These are phyloP conservation scores for Halichoeres trimaculatus DNA, from an alignment of 2,113 vertebrate genomes.

Conservation along the genomic window DNA sequence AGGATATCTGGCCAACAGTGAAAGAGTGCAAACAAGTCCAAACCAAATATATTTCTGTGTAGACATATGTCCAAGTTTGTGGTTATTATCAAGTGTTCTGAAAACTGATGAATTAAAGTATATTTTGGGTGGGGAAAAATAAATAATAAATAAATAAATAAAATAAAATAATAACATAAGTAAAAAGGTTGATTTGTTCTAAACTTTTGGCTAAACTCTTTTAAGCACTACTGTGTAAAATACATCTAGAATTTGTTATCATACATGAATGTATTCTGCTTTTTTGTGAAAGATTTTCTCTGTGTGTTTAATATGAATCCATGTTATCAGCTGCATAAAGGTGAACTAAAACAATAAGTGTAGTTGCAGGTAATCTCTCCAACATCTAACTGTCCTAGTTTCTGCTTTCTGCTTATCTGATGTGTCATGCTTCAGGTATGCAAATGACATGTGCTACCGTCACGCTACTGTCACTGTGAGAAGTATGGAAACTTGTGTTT, in stretches of 20 bases:
- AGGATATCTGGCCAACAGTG: no score
- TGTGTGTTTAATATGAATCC: background rate
- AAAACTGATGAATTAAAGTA: no score
- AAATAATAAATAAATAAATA: no score
- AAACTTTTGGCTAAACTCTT: no score
- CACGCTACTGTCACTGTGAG: background rate
- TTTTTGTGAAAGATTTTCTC: no score
- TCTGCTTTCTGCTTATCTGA: background rate
- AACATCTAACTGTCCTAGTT: slow-evolving; percentile 16
- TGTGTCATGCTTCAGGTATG: background rate
- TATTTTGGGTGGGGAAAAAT: no score
- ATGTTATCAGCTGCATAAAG: background rate
- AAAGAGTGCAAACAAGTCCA: no score
- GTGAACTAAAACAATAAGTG: background rate
- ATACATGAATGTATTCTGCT: background rate
- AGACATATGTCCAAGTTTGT: no score
- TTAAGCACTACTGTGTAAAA: background rate
- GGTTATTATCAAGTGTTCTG: no score
- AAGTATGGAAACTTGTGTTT: background rate
- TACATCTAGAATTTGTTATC: background rate
- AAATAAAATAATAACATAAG: no score
- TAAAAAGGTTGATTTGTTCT: no score
- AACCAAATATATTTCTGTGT: no score
- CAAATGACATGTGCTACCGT: background rate
- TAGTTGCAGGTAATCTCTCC: background rate